Percentiles rank a stretch among this genome's conserved stretches.
Conservation (phyloP, 2,113 vertebrate species). For the Pluvianellus socialis region DNA sequence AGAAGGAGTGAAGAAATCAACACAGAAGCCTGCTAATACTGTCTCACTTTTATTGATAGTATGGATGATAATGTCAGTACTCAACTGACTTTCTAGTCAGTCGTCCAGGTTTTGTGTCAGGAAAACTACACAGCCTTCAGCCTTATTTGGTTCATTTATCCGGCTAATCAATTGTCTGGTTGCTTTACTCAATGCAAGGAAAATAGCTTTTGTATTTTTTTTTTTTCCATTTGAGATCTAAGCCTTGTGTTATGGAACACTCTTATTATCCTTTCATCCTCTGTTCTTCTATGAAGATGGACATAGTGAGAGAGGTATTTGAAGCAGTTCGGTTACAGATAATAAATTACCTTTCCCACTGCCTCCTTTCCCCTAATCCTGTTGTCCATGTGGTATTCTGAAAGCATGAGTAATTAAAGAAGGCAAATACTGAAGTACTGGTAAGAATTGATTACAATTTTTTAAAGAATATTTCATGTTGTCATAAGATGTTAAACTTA, state of each 20-base stretch:
- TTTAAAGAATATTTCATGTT: background rate
- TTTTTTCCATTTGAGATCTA: background rate
- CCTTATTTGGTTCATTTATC: background rate
- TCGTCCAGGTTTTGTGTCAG: background rate
- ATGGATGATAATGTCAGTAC: background rate
- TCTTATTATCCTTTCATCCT: background rate
- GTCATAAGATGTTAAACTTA: background rate
- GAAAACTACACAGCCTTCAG: background rate
- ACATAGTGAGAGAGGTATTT: background rate
- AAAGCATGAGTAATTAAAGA: background rate
- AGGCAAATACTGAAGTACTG: background rate
- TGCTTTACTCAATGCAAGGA: background rate
- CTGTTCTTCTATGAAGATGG: background rate
- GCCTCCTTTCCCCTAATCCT: background rate
- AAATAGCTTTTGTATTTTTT: background rate
- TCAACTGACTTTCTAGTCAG: background rate
- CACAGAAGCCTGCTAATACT: background rate
- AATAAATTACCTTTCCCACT: background rate
- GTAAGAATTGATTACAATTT: background rate
- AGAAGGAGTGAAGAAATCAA: background rate
- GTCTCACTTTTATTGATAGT: background rate
- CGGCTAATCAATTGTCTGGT: background rate
- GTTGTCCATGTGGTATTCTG: background rate
- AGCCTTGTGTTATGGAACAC: background rate
- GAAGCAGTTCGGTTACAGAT: background rate